Base-by-base conservation (phyloP, 1,140 invertebrate species). In the Wasmannia auropunctata region DNA sequence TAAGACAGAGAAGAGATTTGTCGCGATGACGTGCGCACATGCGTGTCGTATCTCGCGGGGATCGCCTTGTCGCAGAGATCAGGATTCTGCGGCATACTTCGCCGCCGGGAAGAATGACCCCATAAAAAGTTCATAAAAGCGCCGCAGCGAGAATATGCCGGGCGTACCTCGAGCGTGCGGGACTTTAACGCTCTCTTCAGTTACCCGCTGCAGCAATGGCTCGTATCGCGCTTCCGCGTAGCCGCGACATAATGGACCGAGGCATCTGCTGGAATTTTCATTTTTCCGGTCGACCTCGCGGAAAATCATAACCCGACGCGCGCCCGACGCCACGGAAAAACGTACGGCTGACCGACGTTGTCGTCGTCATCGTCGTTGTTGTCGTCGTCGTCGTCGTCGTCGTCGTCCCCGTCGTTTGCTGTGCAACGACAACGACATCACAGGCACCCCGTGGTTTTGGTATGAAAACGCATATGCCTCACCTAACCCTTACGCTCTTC, bases 211-310 rank as follows among this genome's bases (percentile, higher is more conserved):
- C 60, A 76, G 19, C 77, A 86, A 56, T 87, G 40, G 75, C 67
- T 72, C 81, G 77, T 88, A 88, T 92, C 91, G 86, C 69, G 86
- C 84, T 76, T 85, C 70, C 86, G 86, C 54, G 63, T 86, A 81
- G 88, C 83, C 67, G 87, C 86, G 74, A 91, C 90, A 92, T 92
- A 93, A 93, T 92, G 91, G 91, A 91, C 83, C 88, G 63, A 87
- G 76, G 89, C 89, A 87, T 89, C 85, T 74, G 85, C 79, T 88
- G 88, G 91, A 93, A 93, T 93, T 93, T 93, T 93, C 92, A 93
- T 93, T 93, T 92, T 93, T 93, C 92, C 90, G 90, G 91, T 93
- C 91, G 92, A 92, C 88, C 91, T 93, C 86, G 83, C 63, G 88
- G 92, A 92, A 92, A 92, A 93, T 93, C 92, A 91, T 91, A 91